A percentile compares a stretch with the other conserved stretches of the same genome.
Evolutionary conservation across 2,113 vertebrate species (phyloP).

Genomic region (Acinonyx jubatus): DNA sequence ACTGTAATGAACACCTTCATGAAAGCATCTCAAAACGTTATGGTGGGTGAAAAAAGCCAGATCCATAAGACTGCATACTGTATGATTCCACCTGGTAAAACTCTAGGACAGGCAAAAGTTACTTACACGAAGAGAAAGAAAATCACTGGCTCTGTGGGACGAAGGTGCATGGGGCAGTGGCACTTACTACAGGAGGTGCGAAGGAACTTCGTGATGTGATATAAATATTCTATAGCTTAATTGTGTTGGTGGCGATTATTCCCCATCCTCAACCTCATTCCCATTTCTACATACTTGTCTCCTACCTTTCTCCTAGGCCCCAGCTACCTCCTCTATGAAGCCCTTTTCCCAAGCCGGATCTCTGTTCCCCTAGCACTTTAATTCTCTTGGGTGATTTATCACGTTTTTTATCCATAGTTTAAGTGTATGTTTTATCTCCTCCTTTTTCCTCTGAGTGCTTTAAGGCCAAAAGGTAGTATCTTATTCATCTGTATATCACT

Average conservation of each 20-base stretch:
- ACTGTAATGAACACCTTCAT: not conserved
- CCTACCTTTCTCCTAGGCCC: not conserved
- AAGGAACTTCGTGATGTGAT: not conserved
- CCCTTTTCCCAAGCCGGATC: not conserved
- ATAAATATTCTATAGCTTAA: not conserved
- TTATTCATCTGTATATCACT: not conserved
- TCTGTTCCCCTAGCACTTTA: not conserved
- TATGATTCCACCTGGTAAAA: not conserved
- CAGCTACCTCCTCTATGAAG: not conserved
- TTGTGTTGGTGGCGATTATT: not conserved
- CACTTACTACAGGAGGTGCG: not conserved
- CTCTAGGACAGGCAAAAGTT: not conserved
- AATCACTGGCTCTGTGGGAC: not conserved
- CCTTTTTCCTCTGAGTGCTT: not conserved
- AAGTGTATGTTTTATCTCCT: not conserved
- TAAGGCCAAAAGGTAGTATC: not conserved
- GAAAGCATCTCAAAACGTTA: not conserved
- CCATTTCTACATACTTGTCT: not conserved
- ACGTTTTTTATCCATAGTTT: not conserved
- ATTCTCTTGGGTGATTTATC: slow-evolving; percentile 9
- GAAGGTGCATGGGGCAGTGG: not conserved
- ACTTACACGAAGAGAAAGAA: not conserved
- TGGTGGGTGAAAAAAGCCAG: not conserved
- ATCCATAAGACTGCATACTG: not conserved
- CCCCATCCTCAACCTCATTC: not conserved